Evolutionary conservation across 2,113 vertebrate species (phyloP), one percentile per base, ranked within the genome.

Genomic region (Ailurus styani): DNA sequence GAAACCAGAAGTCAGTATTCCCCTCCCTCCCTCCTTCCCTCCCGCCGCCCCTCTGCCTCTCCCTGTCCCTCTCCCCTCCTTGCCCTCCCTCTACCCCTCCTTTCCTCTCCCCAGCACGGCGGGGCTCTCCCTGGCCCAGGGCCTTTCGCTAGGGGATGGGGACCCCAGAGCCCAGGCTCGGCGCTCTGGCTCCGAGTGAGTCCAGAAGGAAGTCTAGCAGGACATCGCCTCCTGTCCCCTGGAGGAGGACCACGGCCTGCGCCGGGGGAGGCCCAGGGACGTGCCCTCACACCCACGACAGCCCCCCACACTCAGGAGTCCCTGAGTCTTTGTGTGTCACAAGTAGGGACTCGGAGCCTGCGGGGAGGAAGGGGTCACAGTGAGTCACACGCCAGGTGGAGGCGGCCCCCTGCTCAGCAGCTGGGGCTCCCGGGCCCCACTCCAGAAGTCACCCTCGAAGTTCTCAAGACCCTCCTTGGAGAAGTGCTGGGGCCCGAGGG

Each of bases 261-360:
- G 0, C 23, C 8, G 13, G 42, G 27, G 6, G 18, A 6, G 15
- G 0, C 7, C 57, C 5, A 3, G 21, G 14, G 64, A 4, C 0
- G 14, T 8, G 5, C 0, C 52, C 5, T 21, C 60, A 15, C 3
- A 1, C 54, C 81, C 20, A 15, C 73, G 29, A n/a, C 20, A 2
- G 21, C 14, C 8, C 42, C 55, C 2, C 0, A 2, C 54, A 3
- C 0, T 1, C 23, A 6, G 60, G 31, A 11, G 68, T 31, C 3
- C 1, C 78, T n/a, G 3, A 0, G 25, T 37, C 29, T 31, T 23
- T 34, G 45, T 15, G 0, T 13, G 57, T 78, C n/a, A 10, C 54
- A 37, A 21, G 8, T 5, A 52, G 75, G 73, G 52, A n/a, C 54
- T 78, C 40, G 1, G 31, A 47, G 77, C 29, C 23, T 9, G 0